A percentile compares a stretch with the other conserved stretches of the same genome.
phyloP scores from a whole-genome alignment of 2,113 vertebrate genomes.

The Capreolus pygargus region DNA sequence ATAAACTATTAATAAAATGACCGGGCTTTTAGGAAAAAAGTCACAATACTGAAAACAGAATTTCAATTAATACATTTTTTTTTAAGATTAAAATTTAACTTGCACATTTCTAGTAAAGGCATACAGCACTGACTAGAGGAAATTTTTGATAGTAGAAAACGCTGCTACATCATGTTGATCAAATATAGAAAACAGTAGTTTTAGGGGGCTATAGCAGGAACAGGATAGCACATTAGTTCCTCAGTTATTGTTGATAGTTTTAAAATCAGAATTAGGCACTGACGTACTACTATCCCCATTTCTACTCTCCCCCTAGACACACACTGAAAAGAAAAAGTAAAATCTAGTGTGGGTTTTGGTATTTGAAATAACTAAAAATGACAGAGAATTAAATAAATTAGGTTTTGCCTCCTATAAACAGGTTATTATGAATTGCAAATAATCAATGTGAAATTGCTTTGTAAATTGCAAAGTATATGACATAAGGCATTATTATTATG shows the following conservation, averaged over 20 bases:
- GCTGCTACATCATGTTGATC: background rate
- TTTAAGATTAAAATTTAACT: background rate
- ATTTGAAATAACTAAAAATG: constrained; percentile 40
- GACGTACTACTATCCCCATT: background rate
- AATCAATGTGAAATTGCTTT: constrained; percentile 24
- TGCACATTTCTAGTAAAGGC: constrained; percentile 46
- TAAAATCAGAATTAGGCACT: background rate
- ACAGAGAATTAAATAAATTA: constrained; percentile 17
- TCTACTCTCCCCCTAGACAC: background rate
- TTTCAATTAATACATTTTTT: constrained; percentile 21
- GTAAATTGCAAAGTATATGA: constrained; percentile 29
- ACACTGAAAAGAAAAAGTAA: constrained; percentile 20
- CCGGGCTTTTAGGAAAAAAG: background rate
- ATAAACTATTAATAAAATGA: constrained; percentile 53
- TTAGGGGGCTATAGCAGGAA: background rate
- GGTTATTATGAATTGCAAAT: background rate
- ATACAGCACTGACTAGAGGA: constrained; percentile 21
- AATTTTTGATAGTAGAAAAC: constrained; percentile 20
- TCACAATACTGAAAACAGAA: constrained; percentile 18
- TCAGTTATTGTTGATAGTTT: background rate
- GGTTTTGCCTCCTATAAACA: background rate
- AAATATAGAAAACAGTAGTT: constrained; percentile 14
- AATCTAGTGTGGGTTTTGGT: background rate
- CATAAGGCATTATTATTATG: background rate
- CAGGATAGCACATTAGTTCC: background rate